Evolutionary conservation across 2,888 invertebrate genomes (phyloP).

Genomic region (Onthophagus sagittarius): DNA sequence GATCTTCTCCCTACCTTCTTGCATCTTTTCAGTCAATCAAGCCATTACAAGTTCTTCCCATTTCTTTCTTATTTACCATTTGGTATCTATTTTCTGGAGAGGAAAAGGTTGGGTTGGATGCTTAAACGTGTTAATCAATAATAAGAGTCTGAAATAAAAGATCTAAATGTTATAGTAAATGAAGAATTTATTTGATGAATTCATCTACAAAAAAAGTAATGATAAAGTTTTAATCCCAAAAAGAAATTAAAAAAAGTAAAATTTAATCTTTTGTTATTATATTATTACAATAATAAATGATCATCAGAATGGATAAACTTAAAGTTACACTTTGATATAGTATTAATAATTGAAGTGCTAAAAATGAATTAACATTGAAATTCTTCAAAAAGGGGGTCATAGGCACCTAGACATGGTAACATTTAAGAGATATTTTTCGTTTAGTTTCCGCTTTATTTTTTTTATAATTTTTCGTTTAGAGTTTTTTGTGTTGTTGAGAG

Average conservation of each 20-base stretch:
- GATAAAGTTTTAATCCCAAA: constrained; percentile 19
- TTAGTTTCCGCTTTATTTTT: background rate
- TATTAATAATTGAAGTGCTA: constrained; percentile 23
- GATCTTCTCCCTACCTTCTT: too few relatives aligned
- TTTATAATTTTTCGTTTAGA: background rate
- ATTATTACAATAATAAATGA: constrained; percentile 14
- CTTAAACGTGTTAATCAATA: too few relatives aligned
- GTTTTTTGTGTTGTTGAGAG: constrained; percentile 25
- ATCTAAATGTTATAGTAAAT: constrained; percentile 12
- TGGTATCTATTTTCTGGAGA: too few relatives aligned
- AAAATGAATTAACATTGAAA: constrained; percentile 27
- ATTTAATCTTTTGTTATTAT: constrained; percentile 6
- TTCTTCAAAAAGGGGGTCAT: constrained; percentile 31
- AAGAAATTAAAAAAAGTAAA: constrained; percentile 21
- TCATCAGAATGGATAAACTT: constrained; percentile 22
- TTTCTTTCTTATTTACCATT: too few relatives aligned
- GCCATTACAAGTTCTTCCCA: too few relatives aligned
- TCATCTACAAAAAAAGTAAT: constrained; percentile 33
- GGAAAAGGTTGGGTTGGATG: too few relatives aligned
- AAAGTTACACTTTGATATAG: constrained; percentile 9
- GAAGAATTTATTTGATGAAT: constrained; percentile 32
- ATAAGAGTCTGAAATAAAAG: background rate
- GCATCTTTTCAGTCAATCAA: too few relatives aligned
- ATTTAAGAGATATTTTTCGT: constrained; percentile 29
- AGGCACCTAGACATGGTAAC: constrained; percentile 47